Evolutionary conservation across 2,113 vertebrate species (phyloP).

Genomic region (Aspidoscelis tigris): DNA sequence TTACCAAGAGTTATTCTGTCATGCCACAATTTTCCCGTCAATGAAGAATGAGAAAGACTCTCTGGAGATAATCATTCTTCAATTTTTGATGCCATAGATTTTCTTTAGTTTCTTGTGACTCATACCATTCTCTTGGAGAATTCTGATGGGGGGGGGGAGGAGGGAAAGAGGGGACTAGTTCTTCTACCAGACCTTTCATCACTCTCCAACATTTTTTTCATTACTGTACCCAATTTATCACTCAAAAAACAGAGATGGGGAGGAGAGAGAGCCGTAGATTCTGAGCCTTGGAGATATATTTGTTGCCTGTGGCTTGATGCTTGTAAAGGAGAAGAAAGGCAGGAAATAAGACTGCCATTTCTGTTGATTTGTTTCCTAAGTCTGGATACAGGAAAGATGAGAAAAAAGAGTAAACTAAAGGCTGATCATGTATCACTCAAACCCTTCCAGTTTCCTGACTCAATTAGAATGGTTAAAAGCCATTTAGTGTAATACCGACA

Average conservation of each 20-base stretch:
- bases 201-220: constrained; percentile 53
- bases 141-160: constrained; percentile 49
- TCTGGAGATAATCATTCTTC: constrained; percentile 58
- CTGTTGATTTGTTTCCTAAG: constrained; percentile 54
- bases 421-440: background rate
- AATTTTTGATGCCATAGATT: constrained; percentile 56
- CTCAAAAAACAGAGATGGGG: constrained; percentile 56
- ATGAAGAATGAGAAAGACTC: constrained; percentile 37
- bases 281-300: constrained; percentile 44
- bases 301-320: constrained; percentile 41
- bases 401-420: background rate
- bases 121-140: constrained; percentile 49
- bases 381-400: background rate
- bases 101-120: constrained; percentile 52
- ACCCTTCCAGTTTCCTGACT: background rate
- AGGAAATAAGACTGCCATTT: constrained; percentile 50
- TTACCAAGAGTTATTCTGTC: constrained; percentile 51
- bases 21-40: constrained; percentile 52
- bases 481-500: background rate
- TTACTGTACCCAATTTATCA: constrained; percentile 61
- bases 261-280: constrained; percentile 21
- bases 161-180: constrained; percentile 40
- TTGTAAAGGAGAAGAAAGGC: constrained; percentile 46
- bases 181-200: constrained; percentile 62
- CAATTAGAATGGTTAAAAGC: background rate